phyloP scores from a whole-genome alignment of 2,888 invertebrate genomes.

The Neoitamus cyanurus region DNA sequence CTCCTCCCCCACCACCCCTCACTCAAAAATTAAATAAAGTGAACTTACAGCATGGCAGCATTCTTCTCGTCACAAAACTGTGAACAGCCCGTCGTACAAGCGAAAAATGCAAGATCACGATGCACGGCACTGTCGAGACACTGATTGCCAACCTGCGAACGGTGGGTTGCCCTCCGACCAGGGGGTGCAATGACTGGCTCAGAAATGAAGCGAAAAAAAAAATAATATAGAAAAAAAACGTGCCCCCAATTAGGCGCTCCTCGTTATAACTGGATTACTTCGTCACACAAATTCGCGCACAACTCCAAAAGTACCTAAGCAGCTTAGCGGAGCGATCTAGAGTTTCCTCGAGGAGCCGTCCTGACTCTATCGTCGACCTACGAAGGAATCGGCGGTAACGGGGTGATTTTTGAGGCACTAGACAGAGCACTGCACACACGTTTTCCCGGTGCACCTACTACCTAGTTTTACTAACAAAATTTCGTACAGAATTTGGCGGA shows the following conservation, averaged over 20 bases:
- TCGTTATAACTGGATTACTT: slow-evolving; percentile 18
- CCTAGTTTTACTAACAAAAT: background rate
- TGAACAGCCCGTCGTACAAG: background rate
- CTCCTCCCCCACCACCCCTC: background rate
- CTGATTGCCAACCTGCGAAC: background rate
- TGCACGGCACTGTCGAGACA: background rate
- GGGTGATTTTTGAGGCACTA: background rate
- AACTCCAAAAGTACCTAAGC: background rate
- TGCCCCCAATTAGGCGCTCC: slow-evolving; percentile 13
- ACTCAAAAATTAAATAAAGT: background rate
- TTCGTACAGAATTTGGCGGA: background rate
- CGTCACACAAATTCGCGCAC: background rate
- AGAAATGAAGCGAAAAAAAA: background rate
- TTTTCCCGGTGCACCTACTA: background rate
- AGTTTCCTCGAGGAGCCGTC: background rate
- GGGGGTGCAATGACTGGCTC: too few species aligned
- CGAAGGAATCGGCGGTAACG: background rate
- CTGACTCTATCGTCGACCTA: background rate
- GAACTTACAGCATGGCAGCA: slow-evolving; percentile 33
- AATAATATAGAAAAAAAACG: background rate
- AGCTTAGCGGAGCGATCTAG: slow-evolving; percentile 3
- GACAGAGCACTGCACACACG: background rate
- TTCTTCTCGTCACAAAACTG: background rate
- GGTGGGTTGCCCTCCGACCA: too few species aligned
- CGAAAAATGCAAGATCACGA: background rate